Base-by-base conservation (phyloP, 2,888 invertebrate genomes). In the Habrosyne pyritoides region DNA sequence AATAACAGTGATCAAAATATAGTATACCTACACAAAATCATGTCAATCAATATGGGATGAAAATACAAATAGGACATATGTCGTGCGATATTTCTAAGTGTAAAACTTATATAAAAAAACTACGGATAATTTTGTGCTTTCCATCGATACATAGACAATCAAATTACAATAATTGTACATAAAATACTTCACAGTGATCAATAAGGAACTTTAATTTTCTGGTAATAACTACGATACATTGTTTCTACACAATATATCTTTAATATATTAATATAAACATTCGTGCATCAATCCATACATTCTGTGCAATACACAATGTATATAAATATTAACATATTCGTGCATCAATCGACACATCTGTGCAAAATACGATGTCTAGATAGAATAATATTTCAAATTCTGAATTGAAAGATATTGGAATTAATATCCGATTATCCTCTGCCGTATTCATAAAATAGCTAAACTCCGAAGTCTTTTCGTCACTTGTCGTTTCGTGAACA, bases 1-100 rank as follows among this genome's bases (percentile, higher is more conserved):
- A 53, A 63, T 73, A 80, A 79, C 74, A 77, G 59, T 71, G 64
- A 83, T 79, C 71, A 72, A 71, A 75, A 77, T 77, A 77, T 74
- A 80, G n/a, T n/a, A n/a, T n/a, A 77, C 71, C 69, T 69, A 79
- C 64, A 66, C 60, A 71, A 69, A 64, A 73, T 71, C 68, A 65
- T 70, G 67, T 61, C 63, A 69, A 72, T 55, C 49, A 63, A 61
- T 55, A 53, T 54, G 59, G 53, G 54, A 56, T 61, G 42, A 61
- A 54, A 55, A 57, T 60, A 61, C 53, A 63, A 59, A 59, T 56
- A 63, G 54, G 56, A 56, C 57, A 52, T 51, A 51, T 50, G 36
- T 30, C 30, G 51, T 57, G 36, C 21, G 1, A n/a, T n/a, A 50
- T 12, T 42, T 53, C 21, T 14, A 53, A 52, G 56, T 46, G 47